Conservation (phyloP, 2,888 invertebrate genomes). For the Mellilla xanthometata region DNA sequence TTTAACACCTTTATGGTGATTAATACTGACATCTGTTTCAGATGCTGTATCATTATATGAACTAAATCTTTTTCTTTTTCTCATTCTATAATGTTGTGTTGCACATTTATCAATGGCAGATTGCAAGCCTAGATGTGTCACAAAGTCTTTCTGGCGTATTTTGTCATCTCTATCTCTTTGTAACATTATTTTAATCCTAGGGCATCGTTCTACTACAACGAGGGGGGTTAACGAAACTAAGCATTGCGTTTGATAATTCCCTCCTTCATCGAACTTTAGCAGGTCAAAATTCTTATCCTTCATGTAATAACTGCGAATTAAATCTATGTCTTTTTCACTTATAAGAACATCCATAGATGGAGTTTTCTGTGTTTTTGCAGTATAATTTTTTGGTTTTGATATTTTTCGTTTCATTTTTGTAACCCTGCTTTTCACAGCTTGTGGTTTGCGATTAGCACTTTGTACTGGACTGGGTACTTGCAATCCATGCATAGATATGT, state of each 20-base stretch:
- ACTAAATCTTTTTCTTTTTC: not conserved
- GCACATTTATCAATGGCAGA: constrained; percentile 26
- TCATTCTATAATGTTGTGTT: constrained; percentile 6
- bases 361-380: not conserved
- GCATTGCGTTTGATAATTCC: constrained; percentile 17
- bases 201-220: constrained; percentile 42
- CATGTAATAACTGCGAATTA: constrained; percentile 12
- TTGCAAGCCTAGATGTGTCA: constrained; percentile 42
- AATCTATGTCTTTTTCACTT: constrained; percentile 15
- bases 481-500: no score
- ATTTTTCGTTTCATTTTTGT: no score
- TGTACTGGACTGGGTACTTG: no score
- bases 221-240: constrained; percentile 57
- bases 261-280: constrained; percentile 11
- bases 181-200: constrained; percentile 32
- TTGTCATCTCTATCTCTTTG: constrained; percentile 9
- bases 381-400: no score
- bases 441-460: no score
- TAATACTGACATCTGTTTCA: not conserved
- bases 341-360: constrained; percentile 22
- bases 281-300: constrained; percentile 9
- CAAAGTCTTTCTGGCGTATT: constrained; percentile 38
- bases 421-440: no score
- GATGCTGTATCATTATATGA: no score
- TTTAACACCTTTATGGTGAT: no score